Evolutionary conservation across 2,888 invertebrate genomes (phyloP).

Genomic region (Argynnis bischoffii): DNA sequence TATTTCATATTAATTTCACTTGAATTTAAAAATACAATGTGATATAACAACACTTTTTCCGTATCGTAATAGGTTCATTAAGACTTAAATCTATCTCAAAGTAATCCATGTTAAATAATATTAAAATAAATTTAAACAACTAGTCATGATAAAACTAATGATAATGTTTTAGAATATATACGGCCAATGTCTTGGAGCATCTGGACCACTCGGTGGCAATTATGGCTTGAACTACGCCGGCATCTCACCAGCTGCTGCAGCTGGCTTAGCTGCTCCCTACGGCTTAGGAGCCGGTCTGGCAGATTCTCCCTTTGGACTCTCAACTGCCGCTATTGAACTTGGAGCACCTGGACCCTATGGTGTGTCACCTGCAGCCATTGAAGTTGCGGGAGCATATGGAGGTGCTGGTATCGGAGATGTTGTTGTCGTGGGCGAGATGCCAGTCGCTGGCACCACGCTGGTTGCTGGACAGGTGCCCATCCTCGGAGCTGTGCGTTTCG

Average conservation of each 20-base stretch:
- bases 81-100: background rate
- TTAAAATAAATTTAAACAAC: background rate
- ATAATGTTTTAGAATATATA: conserved; percentile 37
- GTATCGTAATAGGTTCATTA: too few species aligned
- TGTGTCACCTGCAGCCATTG: background rate
- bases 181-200: conserved; percentile 33
- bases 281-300: background rate
- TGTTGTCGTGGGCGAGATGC: conserved; percentile 46
- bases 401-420: conserved; percentile 46
- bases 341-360: too few species aligned
- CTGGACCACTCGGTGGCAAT: conserved; percentile 21
- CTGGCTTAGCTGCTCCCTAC: conserved; percentile 33
- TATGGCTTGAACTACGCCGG: conserved; percentile 7
- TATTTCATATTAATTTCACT: too few species aligned
- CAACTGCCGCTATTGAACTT: too few species aligned
- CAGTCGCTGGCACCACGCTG: conserved; percentile 44
- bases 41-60: too few species aligned
- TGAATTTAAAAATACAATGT: too few species aligned
- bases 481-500: conserved; percentile 51
- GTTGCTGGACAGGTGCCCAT: conserved; percentile 53
- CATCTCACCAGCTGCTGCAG: conserved; percentile 11
- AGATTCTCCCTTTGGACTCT: too few species aligned
- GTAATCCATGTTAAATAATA: background rate
- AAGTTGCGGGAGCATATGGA: conserved; percentile 33
- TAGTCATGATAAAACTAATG: background rate